Base-by-base conservation (phyloP, 2,888 invertebrate genomes). In the Eudemis profundana region DNA sequence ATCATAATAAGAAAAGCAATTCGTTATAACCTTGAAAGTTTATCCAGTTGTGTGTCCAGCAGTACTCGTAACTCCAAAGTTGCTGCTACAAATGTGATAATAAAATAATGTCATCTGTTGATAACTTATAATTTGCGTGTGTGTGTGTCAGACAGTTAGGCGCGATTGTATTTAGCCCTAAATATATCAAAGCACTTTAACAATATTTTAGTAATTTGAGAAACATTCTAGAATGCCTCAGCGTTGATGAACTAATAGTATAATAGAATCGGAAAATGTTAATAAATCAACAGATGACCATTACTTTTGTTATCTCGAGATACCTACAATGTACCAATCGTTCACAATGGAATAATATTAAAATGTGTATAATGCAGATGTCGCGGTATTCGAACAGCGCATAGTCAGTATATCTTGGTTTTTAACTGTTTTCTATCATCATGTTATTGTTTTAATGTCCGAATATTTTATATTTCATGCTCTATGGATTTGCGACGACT, bases 1-100 rank as follows among this genome's bases (percentile, higher is more conserved):
- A 78, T 81, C 88, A 86, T 89, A 87, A 90, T 90, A 90, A 89
- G 90, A 86, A 90, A 82, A 78, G 89, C 89, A 90, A 78, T 84
- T 68, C 79, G 83, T 85, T 83, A 77, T 72, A 78, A 86, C 80
- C 81, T 86, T 85, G 76, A 84, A 81, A 82, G 70, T 78, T 65
- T 87, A 83, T 81, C 83, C 85, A 83, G 79, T 83, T 90, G 82
- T 88, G 83, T 89, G 85, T 88, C 82, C 81, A 82, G 85, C 91
- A 91, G 91, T 91, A 83, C 83, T 91, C 91, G 91, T 90, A 90
- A 90, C 79, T 91, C 91, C 91, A 90, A 87, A 89, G 90, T 86
- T 83, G 82, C 79, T 81, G 78, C 75, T 71, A 68, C 71, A 74
- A 66, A 73, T 68, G 70, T 65, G 74, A 68, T 72, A 68, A 72